phyloP scores from a whole-genome alignment of 2,888 invertebrate species.

The Lasioglossum malachurum region DNA sequence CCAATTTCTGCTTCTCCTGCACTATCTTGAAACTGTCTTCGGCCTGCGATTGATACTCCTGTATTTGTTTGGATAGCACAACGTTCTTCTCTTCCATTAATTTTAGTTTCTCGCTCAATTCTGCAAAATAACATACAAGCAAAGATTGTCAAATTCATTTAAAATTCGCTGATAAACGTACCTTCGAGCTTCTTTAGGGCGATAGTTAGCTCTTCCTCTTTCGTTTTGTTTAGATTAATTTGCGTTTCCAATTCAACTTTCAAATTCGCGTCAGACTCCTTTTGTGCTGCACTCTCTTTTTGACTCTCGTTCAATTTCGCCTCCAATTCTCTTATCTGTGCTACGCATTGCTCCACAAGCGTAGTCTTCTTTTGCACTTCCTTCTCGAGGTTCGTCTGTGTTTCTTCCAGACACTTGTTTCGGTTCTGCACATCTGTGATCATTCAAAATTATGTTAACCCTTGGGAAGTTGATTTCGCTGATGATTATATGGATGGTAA shows the following conservation, averaged over 20 bases:
- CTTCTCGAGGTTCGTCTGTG: conserved; percentile 80
- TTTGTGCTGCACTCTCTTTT: conserved; percentile 70
- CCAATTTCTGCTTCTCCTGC: conserved; percentile 81
- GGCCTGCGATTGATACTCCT: conserved; percentile 84
- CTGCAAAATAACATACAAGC: conserved; percentile 73
- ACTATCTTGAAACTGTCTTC: conserved; percentile 82
- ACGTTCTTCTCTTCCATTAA: conserved; percentile 86
- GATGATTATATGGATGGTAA: not conserved
- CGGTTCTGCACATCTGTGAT: conserved; percentile 75
- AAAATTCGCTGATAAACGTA: conserved; percentile 20
- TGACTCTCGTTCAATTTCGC: conserved; percentile 75
- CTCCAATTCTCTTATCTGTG: conserved; percentile 77
- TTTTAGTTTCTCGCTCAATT: conserved; percentile 86
- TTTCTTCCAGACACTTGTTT: conserved; percentile 80
- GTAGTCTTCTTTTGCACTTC: conserved; percentile 79
- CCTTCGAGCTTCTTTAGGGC: conserved; percentile 79
- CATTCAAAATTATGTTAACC: not conserved
- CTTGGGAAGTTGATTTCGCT: not conserved
- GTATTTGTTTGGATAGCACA: conserved; percentile 86
- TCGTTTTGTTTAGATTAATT: conserved; percentile 83
- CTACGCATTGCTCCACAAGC: conserved; percentile 80
- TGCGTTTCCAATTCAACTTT: conserved; percentile 82
- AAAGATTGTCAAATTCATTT: not conserved
- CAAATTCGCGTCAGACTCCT: conserved; percentile 75
- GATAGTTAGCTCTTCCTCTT: conserved; percentile 85